A percentile compares a stretch with the other conserved stretches of the same genome.
These are phyloP conservation scores for Hypolimnas misippus DNA, from an alignment of 2,888 invertebrate genomes.

Conservation along the genomic window DNA sequence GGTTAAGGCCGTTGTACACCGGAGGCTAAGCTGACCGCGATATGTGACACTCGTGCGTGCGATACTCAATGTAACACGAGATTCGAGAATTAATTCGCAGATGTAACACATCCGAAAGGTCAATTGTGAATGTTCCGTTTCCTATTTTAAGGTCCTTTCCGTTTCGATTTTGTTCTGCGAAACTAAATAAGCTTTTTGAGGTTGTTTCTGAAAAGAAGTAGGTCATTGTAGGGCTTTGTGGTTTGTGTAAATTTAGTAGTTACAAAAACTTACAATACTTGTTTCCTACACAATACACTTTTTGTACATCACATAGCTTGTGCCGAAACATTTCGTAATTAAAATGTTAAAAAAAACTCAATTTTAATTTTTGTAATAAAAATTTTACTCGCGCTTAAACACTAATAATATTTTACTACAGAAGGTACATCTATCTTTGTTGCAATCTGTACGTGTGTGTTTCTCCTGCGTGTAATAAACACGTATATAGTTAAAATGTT, in stretches of 20 bases:
- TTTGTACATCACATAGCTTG: no score
- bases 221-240: neutral
- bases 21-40: slow-evolving; percentile 25
- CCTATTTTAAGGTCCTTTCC: slow-evolving; percentile 2
- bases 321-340: no score
- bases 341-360: no score
- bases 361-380: no score
- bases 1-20: slow-evolving; percentile 30
- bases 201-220: neutral
- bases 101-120: slow-evolving; percentile 12
- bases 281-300: neutral
- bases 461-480: no score
- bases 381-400: no score
- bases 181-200: neutral
- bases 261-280: neutral
- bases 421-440: no score
- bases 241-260: neutral
- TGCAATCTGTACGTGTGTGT: no score
- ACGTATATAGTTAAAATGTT: neutral
- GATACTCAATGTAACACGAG: slow-evolving; percentile 19
- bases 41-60: slow-evolving; percentile 25
- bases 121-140: slow-evolving; percentile 3
- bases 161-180: neutral
- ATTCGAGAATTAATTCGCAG: slow-evolving; percentile 11
- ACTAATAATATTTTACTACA: no score